Evolutionary conservation across 1,140 invertebrate genomes (phyloP), one percentile per base, ranked within the genome.

Genomic region (Drosophila mojavensis): DNA sequence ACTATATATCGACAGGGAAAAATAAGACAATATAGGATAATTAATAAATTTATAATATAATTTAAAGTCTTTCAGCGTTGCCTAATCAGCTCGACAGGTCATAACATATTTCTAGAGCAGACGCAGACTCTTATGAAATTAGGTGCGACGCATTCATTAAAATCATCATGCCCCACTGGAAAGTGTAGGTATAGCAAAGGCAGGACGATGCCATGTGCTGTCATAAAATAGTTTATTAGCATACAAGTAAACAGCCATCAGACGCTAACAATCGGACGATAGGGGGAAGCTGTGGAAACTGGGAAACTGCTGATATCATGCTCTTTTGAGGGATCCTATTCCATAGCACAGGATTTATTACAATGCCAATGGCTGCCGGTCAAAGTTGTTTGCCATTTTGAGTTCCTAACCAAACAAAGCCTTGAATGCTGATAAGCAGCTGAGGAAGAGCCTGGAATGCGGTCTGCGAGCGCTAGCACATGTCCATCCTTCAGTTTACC

Each of bases 191-290:
- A 17, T 7, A 33, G 43, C 15, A 17, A 3, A 7, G 33, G 33
- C 33, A 33, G 9, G 33, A 2, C 6, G 33, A 58, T 58, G 61
- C 56, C 78, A 85, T 81, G 69, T 77, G 84, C 76, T 78, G 68
- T 50, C 76, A 86, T 86, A 88, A 86, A 88, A 88, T 77, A 48
- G 56, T 83, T 83, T 83, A 86, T 89, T 86, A 86, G 75, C 83
- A 82, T 88, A 72, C 74, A 66, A 56, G 26, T 24, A 28, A 61
- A 61, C 9, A 9, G 17, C 26, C 41, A 28, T 24, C 41, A 43
- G 36, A 26, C 26, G n/a, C 39, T 56, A 39, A 39, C 58, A 45
- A 28, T 28, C 17, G 43, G n/a, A 36, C 1, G 41, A 1, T 13
- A n/a, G 7, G 20, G 43, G 20, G 20, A 24, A 24, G 20, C 20